Conservation (phyloP, 2,113 vertebrate genomes). For the Notothenia rossii region DNA sequence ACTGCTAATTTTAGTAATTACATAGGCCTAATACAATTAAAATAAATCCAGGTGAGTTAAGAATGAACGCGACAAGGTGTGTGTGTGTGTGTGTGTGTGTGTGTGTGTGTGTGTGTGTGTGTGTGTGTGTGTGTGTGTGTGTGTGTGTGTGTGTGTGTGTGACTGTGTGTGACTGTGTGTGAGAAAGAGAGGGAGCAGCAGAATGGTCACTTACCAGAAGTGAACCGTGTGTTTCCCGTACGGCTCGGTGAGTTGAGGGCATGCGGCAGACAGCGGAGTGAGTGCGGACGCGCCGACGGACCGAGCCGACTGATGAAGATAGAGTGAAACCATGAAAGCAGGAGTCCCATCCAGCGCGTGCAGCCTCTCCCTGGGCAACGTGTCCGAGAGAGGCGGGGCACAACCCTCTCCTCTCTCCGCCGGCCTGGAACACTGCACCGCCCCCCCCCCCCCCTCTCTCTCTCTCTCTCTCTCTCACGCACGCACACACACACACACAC, state of each 20-base stretch:
- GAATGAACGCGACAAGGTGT: neutral
- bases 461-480: too few species aligned
- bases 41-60: neutral
- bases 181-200: neutral
- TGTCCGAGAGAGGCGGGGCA: slow-evolving; percentile 63
- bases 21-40: too few species aligned
- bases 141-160: too few species aligned
- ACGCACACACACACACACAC: neutral
- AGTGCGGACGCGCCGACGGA: neutral
- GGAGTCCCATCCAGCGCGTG: slow-evolving; percentile 46
- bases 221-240: slow-evolving; percentile 24
- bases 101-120: too few species aligned
- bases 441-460: too few species aligned
- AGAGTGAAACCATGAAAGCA: slow-evolving; percentile 29
- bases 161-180: neutral
- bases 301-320: slow-evolving; percentile 21
- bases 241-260: slow-evolving; percentile 31
- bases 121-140: too few species aligned
- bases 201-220: slow-evolving; percentile 37
- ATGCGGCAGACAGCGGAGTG: neutral
- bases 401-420: neutral
- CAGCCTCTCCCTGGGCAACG: slow-evolving; percentile 67
- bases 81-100: neutral
- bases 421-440: neutral
- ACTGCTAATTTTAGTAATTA: too few species aligned